Conservation (phyloP, 2,888 invertebrate genomes). For the Plemyria rubiginata region DNA sequence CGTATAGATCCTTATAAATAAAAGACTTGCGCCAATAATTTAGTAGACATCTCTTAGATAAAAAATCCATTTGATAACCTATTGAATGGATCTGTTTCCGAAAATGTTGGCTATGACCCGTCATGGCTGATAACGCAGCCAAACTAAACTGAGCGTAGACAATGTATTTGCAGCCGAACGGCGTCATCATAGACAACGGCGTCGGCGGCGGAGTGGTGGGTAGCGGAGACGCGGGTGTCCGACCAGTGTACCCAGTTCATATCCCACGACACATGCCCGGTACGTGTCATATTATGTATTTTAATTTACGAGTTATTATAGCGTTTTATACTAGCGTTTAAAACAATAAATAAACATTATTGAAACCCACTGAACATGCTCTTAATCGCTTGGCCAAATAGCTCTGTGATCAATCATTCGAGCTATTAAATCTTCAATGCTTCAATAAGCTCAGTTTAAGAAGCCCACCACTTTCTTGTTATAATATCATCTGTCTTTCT, state of each 20-base stretch:
- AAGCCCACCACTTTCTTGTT: not conserved
- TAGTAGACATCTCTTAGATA: too few relatives aligned
- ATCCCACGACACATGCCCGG: conserved; percentile 72
- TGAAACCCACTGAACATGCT: too few relatives aligned
- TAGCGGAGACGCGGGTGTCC: conserved; percentile 75
- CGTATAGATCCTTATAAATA: too few relatives aligned
- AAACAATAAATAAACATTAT: too few relatives aligned
- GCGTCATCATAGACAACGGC: conserved; percentile 74
- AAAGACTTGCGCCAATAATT: too few relatives aligned
- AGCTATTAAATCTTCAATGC: not conserved
- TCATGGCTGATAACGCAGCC: conserved; percentile 16
- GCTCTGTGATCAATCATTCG: too few relatives aligned
- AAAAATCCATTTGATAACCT: too few relatives aligned
- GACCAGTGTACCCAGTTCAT: conserved; percentile 70
- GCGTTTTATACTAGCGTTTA: too few relatives aligned
- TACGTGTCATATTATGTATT: conserved; percentile 34
- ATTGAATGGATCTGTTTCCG: not conserved
- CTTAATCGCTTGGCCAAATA: too few relatives aligned
- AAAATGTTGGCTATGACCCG: not conserved
- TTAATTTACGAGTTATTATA: too few relatives aligned
- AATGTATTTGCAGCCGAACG: conserved; percentile 67
- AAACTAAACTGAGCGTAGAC: conserved; percentile 29
- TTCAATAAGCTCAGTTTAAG: not conserved
- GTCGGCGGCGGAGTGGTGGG: conserved; percentile 77
- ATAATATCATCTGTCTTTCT: not conserved